Evolutionary conservation across 2,797 vertebrate species (phyloP).

Genomic region (Onychomys leucogaster): DNA sequence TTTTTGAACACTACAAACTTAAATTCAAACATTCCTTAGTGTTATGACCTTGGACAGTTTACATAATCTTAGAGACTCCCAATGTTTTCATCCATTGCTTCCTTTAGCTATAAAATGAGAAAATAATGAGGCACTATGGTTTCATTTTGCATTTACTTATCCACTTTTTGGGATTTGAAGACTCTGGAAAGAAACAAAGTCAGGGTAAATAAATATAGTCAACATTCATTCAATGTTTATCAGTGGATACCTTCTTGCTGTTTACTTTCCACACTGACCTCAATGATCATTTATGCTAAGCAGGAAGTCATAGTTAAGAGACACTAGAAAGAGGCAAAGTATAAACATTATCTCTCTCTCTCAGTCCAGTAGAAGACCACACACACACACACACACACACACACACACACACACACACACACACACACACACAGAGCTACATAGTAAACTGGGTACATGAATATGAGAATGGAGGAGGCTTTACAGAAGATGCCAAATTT

Average conservation of each 20-base stretch:
- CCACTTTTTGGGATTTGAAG: not conserved
- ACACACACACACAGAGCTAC: too few species aligned
- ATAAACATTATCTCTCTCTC: not conserved
- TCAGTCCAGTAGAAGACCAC: not conserved
- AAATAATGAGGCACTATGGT: not conserved
- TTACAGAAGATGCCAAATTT: not conserved
- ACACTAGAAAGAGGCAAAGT: not conserved
- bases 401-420: not conserved
- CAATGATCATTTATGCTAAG: not conserved
- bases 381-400: not conserved
- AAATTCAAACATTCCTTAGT: not conserved
- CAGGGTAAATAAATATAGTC: not conserved
- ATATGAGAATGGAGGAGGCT: not conserved
- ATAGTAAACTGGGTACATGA: not conserved
- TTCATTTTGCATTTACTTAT: conserved; percentile 31
- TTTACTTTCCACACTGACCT: not conserved
- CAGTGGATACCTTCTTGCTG: not conserved
- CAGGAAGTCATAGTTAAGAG: not conserved
- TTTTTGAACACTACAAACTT: not conserved
- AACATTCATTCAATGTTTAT: not conserved
- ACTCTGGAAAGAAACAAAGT: not conserved
- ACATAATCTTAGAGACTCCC: not conserved
- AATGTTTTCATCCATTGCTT: not conserved
- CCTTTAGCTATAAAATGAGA: not conserved
- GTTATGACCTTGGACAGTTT: not conserved